These are phyloP conservation scores for Microchrysa polita DNA, from an alignment of 2,888 invertebrate species.

Conservation along the genomic window DNA sequence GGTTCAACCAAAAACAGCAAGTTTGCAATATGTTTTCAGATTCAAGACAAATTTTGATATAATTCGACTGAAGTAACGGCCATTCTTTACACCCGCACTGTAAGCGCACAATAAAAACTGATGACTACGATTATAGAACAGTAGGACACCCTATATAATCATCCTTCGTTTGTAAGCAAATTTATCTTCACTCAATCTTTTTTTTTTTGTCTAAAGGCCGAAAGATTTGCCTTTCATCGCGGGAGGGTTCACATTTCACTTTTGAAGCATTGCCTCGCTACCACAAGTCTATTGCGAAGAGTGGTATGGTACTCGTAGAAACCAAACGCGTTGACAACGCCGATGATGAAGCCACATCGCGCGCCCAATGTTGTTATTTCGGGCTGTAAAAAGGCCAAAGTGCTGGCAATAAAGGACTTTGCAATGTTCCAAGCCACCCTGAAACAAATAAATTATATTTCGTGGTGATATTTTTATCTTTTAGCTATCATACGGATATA, in stretches of 20 bases:
- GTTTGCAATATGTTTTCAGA: too few relatives aligned
- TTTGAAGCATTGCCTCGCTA: background rate
- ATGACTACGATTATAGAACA: slow-evolving; percentile 15
- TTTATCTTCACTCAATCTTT: slow-evolving; percentile 42
- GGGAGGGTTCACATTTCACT: slow-evolving; percentile 3
- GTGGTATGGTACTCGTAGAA: too few relatives aligned
- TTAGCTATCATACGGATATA: background rate
- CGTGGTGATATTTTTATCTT: slow-evolving; percentile 43
- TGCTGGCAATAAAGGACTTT: slow-evolving; percentile 43
- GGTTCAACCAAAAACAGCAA: too few relatives aligned
- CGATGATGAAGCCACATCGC: slow-evolving; percentile 29
- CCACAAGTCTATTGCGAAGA: too few relatives aligned
- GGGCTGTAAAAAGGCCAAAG: slow-evolving; percentile 38
- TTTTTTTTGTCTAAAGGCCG: slow-evolving; percentile 18
- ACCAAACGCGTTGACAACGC: slow-evolving; percentile 1
- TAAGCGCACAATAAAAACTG: slow-evolving; percentile 9
- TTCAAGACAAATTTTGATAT: too few relatives aligned
- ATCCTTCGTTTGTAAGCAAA: slow-evolving; percentile 43
- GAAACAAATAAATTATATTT: slow-evolving; percentile 43
- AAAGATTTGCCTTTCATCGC: slow-evolving; percentile 17
- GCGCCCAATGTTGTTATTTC: background rate
- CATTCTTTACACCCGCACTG: too few relatives aligned
- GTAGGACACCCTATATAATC: slow-evolving; percentile 31
- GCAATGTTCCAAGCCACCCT: slow-evolving; percentile 37
- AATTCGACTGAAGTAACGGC: too few relatives aligned